Percentiles rank a stretch among this genome's conserved stretches.
phyloP scores from a whole-genome alignment of 2,888 invertebrate genomes.

The Leistus spinibarbis region DNA sequence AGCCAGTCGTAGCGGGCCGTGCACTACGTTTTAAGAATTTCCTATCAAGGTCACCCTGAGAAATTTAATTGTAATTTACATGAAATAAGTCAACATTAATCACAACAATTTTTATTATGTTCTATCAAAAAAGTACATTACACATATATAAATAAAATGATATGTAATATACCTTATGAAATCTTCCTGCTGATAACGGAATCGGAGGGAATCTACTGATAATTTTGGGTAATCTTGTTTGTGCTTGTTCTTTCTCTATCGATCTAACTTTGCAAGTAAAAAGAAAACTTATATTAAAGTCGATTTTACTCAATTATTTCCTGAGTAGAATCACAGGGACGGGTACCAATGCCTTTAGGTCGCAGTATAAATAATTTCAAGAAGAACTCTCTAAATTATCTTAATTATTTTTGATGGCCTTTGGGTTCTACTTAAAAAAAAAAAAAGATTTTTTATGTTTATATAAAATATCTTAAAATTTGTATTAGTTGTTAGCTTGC shows the following conservation, averaged over 20 bases:
- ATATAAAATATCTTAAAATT: no score
- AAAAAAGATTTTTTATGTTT: no score
- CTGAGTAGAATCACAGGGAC: no score
- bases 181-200: background rate
- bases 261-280: slow-evolving; percentile 19
- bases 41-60: slow-evolving; percentile 3
- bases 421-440: no score
- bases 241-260: background rate
- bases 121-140: background rate
- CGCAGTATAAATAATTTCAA: no score
- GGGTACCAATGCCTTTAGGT: no score
- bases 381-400: no score
- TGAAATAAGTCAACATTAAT: background rate
- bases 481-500: no score
- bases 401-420: no score
- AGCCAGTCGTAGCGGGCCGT: slow-evolving; percentile 26
- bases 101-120: background rate
- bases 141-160: background rate
- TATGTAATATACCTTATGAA: background rate
- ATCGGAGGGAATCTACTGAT: slow-evolving; percentile 25
- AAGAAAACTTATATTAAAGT: background rate
- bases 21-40: background rate
- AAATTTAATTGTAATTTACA: slow-evolving; percentile 1
- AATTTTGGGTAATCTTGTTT: slow-evolving; percentile 4
- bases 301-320: slow-evolving; percentile 3